Evolutionary conservation across 2,797 vertebrate genomes (phyloP).

Genomic region (Cottoperca gobio): DNA sequence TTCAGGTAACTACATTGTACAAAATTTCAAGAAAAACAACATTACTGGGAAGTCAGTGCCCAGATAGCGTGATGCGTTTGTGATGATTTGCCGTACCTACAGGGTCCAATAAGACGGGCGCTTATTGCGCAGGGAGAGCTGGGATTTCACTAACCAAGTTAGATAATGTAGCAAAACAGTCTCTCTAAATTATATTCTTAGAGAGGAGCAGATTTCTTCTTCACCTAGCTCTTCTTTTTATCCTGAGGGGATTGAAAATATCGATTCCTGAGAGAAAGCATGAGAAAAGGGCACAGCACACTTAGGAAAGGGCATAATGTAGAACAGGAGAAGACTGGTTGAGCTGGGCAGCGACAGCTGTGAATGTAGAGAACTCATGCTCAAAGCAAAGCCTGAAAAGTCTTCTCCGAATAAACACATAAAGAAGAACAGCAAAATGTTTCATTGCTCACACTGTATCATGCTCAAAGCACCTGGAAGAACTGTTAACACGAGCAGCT

Average conservation of each 20-base stretch:
- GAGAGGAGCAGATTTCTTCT: slow-evolving; percentile 30
- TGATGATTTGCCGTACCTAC: slow-evolving; percentile 35
- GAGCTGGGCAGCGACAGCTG: not conserved
- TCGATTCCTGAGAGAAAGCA: slow-evolving; percentile 55
- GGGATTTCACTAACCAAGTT: slow-evolving; percentile 62
- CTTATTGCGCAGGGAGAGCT: slow-evolving; percentile 63
- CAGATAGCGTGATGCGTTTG: slow-evolving; percentile 14
- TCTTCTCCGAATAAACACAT: not conserved
- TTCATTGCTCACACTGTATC: not conserved
- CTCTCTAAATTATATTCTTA: slow-evolving; percentile 50
- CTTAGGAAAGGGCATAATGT: slow-evolving; percentile 7
- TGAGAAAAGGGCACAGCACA: slow-evolving; percentile 34
- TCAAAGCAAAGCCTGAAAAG: not conserved
- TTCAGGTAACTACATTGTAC: not conserved
- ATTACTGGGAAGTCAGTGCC: slow-evolving; percentile 3
- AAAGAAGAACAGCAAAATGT: slow-evolving; percentile 4
- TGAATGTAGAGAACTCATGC: not conserved
- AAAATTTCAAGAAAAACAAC: slow-evolving; percentile 3
- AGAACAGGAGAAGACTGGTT: slow-evolving; percentile 2
- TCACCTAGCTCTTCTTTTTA: slow-evolving; percentile 38
- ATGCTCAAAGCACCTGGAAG: not conserved
- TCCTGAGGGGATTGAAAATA: slow-evolving; percentile 56
- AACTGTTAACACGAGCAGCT: slow-evolving; percentile 1
- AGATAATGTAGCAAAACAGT: slow-evolving; percentile 56
- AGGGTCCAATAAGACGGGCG: slow-evolving; percentile 49